phyloP scores from a whole-genome alignment of 2,797 vertebrate species.

The Sphenopsis melanotis region DNA sequence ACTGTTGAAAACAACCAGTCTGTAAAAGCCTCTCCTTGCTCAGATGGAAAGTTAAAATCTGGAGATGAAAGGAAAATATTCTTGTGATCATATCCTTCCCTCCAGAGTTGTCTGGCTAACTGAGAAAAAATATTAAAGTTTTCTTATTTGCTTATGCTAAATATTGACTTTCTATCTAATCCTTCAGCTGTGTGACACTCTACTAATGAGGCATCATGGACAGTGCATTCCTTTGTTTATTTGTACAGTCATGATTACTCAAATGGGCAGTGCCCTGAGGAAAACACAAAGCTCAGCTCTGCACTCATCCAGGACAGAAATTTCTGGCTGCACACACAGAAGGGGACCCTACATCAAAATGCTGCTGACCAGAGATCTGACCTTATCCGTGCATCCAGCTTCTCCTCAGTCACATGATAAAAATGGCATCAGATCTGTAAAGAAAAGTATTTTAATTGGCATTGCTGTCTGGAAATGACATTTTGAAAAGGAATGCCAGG shows the following conservation, averaged over 20 bases:
- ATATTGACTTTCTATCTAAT: not conserved
- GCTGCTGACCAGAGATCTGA: not conserved
- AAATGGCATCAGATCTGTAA: not conserved
- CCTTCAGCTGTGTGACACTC: not conserved
- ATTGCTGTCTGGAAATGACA: not conserved
- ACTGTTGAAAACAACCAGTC: not conserved
- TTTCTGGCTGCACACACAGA: not conserved
- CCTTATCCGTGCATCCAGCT: not conserved
- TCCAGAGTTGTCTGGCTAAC: not conserved
- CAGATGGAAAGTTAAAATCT: not conserved
- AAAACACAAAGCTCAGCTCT: not conserved
- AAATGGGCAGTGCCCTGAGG: not conserved
- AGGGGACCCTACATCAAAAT: not conserved
- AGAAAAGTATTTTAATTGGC: not conserved
- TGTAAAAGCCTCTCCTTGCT: not conserved
- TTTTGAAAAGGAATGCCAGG: not conserved
- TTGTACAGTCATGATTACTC: not conserved
- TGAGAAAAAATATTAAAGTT: not conserved
- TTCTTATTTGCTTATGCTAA: not conserved
- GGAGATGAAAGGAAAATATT: not conserved
- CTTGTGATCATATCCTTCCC: not conserved
- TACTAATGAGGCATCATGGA: not conserved
- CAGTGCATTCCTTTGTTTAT: not conserved
- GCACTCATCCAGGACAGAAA: not conserved
- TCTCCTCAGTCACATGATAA: not conserved